Evolutionary conservation across 2,113 vertebrate genomes (phyloP).

Genomic region (Geothlypis trichas): DNA sequence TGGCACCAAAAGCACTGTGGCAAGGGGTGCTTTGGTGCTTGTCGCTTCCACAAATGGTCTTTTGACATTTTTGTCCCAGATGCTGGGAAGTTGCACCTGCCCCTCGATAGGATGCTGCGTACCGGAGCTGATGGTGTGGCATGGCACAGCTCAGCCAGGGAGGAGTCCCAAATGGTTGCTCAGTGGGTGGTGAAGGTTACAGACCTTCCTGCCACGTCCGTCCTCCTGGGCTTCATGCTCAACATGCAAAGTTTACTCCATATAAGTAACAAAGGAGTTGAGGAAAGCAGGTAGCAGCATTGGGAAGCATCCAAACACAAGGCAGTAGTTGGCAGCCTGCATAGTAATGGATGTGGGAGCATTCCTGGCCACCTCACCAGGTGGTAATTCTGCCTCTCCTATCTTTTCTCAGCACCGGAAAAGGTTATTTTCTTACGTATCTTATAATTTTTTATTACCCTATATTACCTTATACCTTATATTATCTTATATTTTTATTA

Average conservation of each 20-base stretch:
- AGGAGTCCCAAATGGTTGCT: not conserved
- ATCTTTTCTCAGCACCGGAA: not conserved
- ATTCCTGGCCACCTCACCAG: not conserved
- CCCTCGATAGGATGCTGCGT: accelerated
- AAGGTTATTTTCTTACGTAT: not conserved
- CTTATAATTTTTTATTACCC: not conserved
- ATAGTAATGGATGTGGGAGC: not conserved
- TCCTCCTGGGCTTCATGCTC: accelerated
- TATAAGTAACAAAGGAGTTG: not conserved
- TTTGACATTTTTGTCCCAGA: not conserved
- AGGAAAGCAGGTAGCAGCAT: not conserved
- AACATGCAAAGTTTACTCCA: not conserved
- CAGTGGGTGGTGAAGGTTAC: accelerated
- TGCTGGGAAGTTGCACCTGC: not conserved
- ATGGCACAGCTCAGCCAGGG: accelerated
- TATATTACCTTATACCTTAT: not conserved
- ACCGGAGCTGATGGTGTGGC: accelerated
- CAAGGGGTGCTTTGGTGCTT: not conserved
- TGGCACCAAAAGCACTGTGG: not conserved
- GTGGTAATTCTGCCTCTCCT: not conserved
- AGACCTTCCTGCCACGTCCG: not conserved
- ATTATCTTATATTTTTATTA: not conserved
- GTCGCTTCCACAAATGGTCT: not conserved
- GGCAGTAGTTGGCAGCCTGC: accelerated
- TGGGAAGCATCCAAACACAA: not conserved